Evolutionary conservation across 2,888 invertebrate species (phyloP).

Genomic region (Cosmopolites sordidus): DNA sequence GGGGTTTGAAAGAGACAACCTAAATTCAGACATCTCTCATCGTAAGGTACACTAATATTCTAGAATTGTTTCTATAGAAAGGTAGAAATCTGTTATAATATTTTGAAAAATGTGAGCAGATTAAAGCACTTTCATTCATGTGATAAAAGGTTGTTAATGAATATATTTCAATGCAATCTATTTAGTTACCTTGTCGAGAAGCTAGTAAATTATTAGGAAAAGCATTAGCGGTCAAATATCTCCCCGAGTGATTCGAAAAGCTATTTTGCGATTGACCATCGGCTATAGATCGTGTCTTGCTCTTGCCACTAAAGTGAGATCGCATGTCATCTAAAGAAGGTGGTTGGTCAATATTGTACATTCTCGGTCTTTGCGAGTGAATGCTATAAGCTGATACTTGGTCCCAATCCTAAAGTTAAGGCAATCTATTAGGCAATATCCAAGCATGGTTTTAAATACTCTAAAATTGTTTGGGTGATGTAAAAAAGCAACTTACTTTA

Average conservation of each 20-base stretch:
- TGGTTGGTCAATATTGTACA: constrained; percentile 67
- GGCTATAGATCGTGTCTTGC: constrained; percentile 67
- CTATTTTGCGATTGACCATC: constrained; percentile 89
- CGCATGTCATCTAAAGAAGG: constrained; percentile 67
- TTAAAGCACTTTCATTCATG: too few relatives aligned
- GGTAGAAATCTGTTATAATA: too few relatives aligned
- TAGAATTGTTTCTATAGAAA: too few relatives aligned
- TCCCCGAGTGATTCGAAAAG: constrained; percentile 76
- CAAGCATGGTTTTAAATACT: neutral
- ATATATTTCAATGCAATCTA: too few relatives aligned
- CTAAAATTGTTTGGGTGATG: neutral
- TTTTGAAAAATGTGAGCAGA: too few relatives aligned
- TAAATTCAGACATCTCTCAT: too few relatives aligned
- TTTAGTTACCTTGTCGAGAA: constrained; percentile 59
- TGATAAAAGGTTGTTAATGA: too few relatives aligned
- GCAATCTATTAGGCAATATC: constrained; percentile 3
- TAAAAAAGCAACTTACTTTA: constrained; percentile 55
- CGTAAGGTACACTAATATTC: too few relatives aligned
- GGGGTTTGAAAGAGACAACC: too few relatives aligned
- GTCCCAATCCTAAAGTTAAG: constrained; percentile 64
- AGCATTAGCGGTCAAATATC: constrained; percentile 63
- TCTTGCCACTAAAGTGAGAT: constrained; percentile 66
- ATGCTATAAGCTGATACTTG: constrained; percentile 88
- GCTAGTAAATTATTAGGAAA: constrained; percentile 73
- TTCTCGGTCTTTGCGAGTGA: constrained; percentile 81